These are phyloP conservation scores for Sturmia bella DNA, from an alignment of 2,888 invertebrate species.

Conservation along the genomic window DNA sequence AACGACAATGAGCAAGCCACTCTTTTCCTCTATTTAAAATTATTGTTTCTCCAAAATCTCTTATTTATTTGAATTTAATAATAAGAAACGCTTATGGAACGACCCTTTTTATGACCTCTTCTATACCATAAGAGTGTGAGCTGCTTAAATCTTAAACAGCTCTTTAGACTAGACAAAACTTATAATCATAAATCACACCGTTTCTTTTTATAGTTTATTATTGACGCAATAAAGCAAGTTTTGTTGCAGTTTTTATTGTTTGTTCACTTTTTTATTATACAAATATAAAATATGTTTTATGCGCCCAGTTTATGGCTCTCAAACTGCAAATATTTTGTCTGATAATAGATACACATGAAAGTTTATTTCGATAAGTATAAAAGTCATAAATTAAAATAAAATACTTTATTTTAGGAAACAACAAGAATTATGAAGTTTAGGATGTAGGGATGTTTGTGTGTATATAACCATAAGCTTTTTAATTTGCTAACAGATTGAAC, in stretches of 20 bases:
- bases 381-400: conserved; percentile 43
- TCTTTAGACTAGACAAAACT: conserved; percentile 49
- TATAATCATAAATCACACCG: conserved; percentile 59
- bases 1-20: too few relatives aligned
- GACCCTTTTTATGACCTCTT: background rate
- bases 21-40: too few relatives aligned
- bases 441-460: background rate
- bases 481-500: too few relatives aligned
- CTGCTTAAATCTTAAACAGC: conserved; percentile 47
- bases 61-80: too few relatives aligned
- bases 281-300: conserved; percentile 36
- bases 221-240: conserved; percentile 64
- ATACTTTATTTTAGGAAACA: background rate
- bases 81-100: too few relatives aligned
- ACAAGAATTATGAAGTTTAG: background rate
- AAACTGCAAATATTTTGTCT: conserved; percentile 16
- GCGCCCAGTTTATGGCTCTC: conserved; percentile 22
- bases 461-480: too few relatives aligned
- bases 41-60: too few relatives aligned
- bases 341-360: conserved; percentile 40
- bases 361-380: conserved; percentile 47
- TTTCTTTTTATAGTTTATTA: conserved; percentile 63
- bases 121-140: background rate
- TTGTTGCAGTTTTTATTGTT: conserved; percentile 10
- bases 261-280: conserved; percentile 5